Evolutionary conservation across 1,140 invertebrate species (phyloP), one percentile per base, ranked within the genome.

Genomic region (Probaryconus sp.): DNA sequence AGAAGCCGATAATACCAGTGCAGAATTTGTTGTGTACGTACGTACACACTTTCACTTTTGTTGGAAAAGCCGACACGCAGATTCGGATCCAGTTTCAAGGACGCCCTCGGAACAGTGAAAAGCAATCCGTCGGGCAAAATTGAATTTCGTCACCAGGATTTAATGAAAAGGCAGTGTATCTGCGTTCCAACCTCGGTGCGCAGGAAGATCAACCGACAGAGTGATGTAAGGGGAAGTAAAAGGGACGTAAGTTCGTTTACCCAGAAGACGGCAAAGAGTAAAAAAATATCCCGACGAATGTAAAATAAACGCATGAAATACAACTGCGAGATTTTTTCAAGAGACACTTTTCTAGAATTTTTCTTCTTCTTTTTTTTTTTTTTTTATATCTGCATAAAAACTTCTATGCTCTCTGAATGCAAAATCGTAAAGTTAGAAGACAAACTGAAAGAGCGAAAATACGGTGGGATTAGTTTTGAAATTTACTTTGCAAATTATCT

Each of bases 81-180:
- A 81, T 80, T 75, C 63, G 72, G 75, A 84, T 84, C 79, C 79
- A 58, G 80, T 84, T 85, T 84, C 83, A 71, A 76, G 73, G 67
- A 68, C 67, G 56, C 56, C 55, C 67, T 64, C 76, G 78, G 69
- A 79, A 82, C 81, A 83, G 72, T 80, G 82, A 84, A 87, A 86
- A 85, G 83, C 82, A 86, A 87, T 87, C 74, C 84, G 76, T 78
- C 79, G 78, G 73, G 76, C 68, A 82, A 85, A 87, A 87, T 86
- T 86, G 81, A 85, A 86, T 85, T 81, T 83, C 80, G 77, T 79
- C 78, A 68, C 76, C 43, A 65, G 75, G 61, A 83, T 86, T 85
- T 84, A 86, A 85, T 83, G 82, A 82, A 84, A 85, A 78, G 78
- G 77, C 81, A 67, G 56, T 64, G 56, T 60, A 67, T 68, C 64